A percentile compares a stretch with the other conserved stretches of the same genome.
Evolutionary conservation across 2,113 vertebrate genomes (phyloP).

Genomic region (Puffinus mauretanicus): DNA sequence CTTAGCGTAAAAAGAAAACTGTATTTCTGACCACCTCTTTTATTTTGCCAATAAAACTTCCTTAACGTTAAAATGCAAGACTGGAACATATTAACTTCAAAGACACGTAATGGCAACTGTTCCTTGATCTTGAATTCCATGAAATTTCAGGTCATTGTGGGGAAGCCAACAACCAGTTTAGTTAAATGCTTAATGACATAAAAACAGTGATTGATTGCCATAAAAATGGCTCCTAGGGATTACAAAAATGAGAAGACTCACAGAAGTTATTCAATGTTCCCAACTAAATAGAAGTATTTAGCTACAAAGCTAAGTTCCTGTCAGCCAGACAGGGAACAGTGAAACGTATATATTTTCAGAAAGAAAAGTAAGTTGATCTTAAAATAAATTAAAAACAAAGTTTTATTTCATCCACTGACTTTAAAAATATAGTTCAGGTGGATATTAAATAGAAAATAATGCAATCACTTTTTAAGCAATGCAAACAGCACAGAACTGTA

Average conservation of each 20-base stretch:
- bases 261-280: neutral
- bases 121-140: conserved; percentile 68
- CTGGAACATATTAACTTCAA: conserved; percentile 66
- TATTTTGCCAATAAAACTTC: conserved; percentile 34
- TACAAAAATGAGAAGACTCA: conserved; percentile 11
- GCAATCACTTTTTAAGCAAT: neutral
- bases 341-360: neutral
- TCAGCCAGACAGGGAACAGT: neutral
- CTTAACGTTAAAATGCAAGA: conserved; percentile 41
- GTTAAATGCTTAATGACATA: conserved; percentile 53
- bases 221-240: conserved; percentile 48
- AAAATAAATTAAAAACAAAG: neutral
- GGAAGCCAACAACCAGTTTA: conserved; percentile 48
- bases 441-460: neutral
- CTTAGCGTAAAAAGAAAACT: neutral
- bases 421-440: neutral
- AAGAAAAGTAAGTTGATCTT: neutral
- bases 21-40: neutral
- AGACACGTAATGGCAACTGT: conserved; percentile 20
- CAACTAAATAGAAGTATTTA: neutral
- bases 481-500: neutral
- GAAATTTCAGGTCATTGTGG: conserved; percentile 61
- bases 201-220: conserved; percentile 58
- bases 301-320: neutral
- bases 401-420: neutral